Conservation (phyloP, 2,797 vertebrate genomes). For the Arvicola amphibius region DNA sequence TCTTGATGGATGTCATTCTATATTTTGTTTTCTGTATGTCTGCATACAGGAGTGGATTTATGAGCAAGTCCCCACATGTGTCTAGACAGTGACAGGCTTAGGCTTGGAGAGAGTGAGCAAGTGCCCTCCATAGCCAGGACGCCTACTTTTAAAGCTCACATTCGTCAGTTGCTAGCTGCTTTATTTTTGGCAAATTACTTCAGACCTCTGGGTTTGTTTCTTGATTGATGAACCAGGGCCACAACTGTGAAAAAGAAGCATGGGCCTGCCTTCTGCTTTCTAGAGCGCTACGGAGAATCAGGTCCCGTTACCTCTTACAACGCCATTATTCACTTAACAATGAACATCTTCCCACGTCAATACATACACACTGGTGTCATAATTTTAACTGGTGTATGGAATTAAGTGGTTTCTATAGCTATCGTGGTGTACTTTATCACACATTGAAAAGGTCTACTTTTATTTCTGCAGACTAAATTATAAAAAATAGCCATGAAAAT, state of each 20-base stretch:
- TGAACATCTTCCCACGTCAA: background rate
- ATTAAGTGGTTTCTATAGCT: constrained; percentile 31
- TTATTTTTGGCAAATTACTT: constrained; percentile 29
- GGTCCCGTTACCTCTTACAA: background rate
- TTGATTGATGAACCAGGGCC: background rate
- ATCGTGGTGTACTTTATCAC: background rate
- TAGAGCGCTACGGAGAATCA: background rate
- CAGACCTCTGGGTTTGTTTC: background rate
- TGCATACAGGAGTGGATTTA: background rate
- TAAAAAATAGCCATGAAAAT: background rate
- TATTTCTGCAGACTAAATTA: background rate
- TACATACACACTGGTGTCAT: background rate
- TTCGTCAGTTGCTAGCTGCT: constrained; percentile 9
- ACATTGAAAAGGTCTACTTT: background rate
- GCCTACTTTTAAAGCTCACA: background rate
- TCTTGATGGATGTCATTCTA: background rate
- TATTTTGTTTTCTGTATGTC: constrained; percentile 7
- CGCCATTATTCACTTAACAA: background rate
- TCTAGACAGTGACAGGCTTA: constrained; percentile 13
- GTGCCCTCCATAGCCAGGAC: background rate
- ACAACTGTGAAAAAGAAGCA: background rate
- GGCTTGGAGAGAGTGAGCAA: background rate
- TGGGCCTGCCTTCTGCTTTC: background rate
- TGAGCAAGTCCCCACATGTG: background rate
- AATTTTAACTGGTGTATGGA: constrained; percentile 1